Evolutionary conservation across 2,113 vertebrate species (phyloP).

Genomic region (Cyphomyrus discorhynchus): DNA sequence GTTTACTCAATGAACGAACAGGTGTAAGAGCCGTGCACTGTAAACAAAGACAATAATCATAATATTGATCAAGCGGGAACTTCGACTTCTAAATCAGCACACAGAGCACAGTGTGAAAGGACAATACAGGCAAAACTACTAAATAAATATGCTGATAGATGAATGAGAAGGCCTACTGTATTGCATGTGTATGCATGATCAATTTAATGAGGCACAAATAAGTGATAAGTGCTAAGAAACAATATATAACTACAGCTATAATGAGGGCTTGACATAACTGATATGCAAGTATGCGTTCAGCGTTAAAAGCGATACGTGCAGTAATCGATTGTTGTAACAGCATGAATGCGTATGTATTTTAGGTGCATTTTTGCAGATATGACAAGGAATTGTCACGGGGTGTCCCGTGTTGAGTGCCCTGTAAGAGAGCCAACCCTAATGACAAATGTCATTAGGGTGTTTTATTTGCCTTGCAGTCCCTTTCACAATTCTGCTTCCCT

Average conservation of each 20-base stretch:
- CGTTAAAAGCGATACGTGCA: too few relatives aligned
- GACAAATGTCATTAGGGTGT: not conserved
- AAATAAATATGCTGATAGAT: not conserved
- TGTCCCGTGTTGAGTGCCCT: too few relatives aligned
- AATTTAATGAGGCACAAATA: not conserved
- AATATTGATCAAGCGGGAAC: not conserved
- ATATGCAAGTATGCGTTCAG: too few relatives aligned
- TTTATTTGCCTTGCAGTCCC: not conserved
- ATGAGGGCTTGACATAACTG: too few relatives aligned
- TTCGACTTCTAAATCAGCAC: not conserved
- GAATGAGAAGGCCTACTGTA: not conserved
- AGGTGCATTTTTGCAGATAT: too few relatives aligned
- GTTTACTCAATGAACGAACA: not conserved
- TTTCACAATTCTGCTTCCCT: not conserved
- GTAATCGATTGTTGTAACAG: too few relatives aligned
- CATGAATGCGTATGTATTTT: too few relatives aligned
- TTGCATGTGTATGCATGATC: not conserved
- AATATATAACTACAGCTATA: not conserved
- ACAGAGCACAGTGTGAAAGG: not conserved
- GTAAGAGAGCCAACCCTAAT: not conserved
- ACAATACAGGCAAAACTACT: not conserved
- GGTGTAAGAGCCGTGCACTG: not conserved
- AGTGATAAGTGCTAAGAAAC: not conserved
- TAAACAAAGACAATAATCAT: not conserved
- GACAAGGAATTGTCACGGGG: too few relatives aligned